Evolutionary conservation across 2,888 invertebrate genomes (phyloP), one percentile per base, ranked within the genome.

Genomic region (Stenurella melanura): DNA sequence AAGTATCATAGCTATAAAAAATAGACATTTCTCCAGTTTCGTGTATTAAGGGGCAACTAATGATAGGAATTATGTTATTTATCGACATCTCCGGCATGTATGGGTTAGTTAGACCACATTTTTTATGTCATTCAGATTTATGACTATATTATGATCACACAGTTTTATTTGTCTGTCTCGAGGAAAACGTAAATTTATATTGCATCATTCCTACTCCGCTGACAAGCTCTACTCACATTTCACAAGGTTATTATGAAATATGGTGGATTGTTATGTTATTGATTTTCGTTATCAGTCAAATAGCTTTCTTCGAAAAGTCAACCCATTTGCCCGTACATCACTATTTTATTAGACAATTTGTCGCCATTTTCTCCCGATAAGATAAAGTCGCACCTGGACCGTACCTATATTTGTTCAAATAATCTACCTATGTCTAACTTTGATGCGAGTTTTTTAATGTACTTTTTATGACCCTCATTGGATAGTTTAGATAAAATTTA

Each of bases 281-380:
- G 61, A 61, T 54, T 50, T 66, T 19, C 19, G 26, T 30, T 69
- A 69, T 69, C 69, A 69, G 69, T 69, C 69, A 61, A 57, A 69
- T 38, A 69, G 17, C 34, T 57, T 69, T 69, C 69, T 12, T 58
- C 26, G 69, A 69, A 69, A 69, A 57, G 26, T 34, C 69, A 30
- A 30, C 69, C 38, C 10, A 18, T 69, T 69, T 38, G 30, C 69
- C 69, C 56, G 69, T 69, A 69, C 57, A 54, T 34, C 57, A 69
- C 57, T 19, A 15, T 57, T 56, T 69, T 69, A 69, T 69, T 69
- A 69, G 69, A 69, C 69, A 58, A 69, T 57, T 56, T 57, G 69
- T 69, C 69, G 64, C 42, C 69, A 30, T 69, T 69, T 69, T 67
- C 18, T 69, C 19, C 38, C 57, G 69, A 69, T 69, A 69, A 69